Evolutionary conservation across 1,140 invertebrate genomes (phyloP).

Genomic region (Drosophila melanica): DNA sequence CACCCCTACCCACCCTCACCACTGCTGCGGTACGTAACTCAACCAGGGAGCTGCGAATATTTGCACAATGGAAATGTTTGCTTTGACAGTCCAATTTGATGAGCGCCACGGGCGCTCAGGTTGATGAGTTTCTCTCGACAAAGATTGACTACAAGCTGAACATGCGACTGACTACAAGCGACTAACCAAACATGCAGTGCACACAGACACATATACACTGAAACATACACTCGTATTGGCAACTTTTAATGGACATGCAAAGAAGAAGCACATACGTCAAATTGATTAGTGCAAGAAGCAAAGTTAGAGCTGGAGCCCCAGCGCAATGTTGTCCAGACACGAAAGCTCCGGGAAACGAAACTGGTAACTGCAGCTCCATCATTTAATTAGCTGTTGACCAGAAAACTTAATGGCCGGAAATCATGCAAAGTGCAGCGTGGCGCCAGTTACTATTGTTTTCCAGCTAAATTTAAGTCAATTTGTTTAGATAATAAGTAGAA

Average conservation of each 20-base stretch:
- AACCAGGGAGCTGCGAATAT: conserved; percentile 22
- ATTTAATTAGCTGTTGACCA: conserved; percentile 28
- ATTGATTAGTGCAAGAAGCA: conserved; percentile 39
- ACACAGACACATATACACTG: background rate
- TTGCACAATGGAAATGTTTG: conserved; percentile 33
- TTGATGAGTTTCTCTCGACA: conserved; percentile 26
- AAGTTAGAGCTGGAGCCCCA: no score
- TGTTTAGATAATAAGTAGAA: conserved; percentile 67
- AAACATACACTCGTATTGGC: background rate
- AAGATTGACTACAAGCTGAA: conserved; percentile 11
- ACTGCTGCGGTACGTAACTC: conserved; percentile 1
- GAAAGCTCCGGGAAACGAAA: conserved; percentile 15
- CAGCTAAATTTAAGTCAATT: conserved; percentile 72
- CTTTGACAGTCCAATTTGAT: conserved; percentile 20
- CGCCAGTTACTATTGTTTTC: conserved; percentile 37
- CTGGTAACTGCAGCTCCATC: conserved; percentile 18
- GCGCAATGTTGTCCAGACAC: conserved; percentile 36
- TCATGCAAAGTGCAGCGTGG: conserved; percentile 63
- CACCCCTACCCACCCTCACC: background rate
- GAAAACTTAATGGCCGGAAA: conserved; percentile 62
- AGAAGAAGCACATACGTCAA: conserved; percentile 29
- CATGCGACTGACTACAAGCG: conserved; percentile 2
- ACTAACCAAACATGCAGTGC: conserved; percentile 11
- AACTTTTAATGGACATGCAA: conserved; percentile 18
- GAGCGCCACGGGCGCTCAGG: conserved; percentile 11